Evolutionary conservation across 2,797 vertebrate species (phyloP).

Genomic region (Bradypus variegatus): DNA sequence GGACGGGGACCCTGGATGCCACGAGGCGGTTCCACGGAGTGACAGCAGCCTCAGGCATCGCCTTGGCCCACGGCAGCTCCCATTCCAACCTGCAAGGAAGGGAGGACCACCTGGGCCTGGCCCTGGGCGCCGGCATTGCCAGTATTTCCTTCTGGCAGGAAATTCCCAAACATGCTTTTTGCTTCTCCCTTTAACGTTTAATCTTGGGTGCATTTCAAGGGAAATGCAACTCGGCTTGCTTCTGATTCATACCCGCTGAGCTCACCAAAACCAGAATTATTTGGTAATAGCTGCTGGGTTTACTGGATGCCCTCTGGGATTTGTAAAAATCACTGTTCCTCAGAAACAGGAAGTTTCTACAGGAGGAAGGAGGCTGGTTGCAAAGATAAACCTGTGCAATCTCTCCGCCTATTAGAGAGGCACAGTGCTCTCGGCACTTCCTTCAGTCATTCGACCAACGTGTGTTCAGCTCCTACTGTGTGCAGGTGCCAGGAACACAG

Average conservation of each 20-base stretch:
- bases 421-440: not conserved
- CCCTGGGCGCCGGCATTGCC: not conserved
- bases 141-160: not conserved
- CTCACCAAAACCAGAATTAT: constrained; percentile 65
- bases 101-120: not conserved
- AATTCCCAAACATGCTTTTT: constrained; percentile 16
- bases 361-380: constrained; percentile 46
- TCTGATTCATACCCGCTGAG: constrained; percentile 64
- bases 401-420: not conserved
- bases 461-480: not conserved
- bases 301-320: constrained; percentile 66
- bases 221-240: constrained; percentile 42
- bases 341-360: constrained; percentile 69
- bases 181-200: constrained; percentile 24
- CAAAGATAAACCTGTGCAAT: constrained; percentile 37
- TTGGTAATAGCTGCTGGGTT: constrained; percentile 63
- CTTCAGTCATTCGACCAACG: not conserved
- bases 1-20: too few species aligned
- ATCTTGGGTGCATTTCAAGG: constrained; percentile 53
- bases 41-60: accelerated
- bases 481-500: not conserved
- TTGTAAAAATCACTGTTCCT: constrained; percentile 59
- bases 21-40: not conserved
- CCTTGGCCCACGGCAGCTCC: accelerated
- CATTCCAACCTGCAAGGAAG: not conserved